Base-by-base conservation (phyloP, 1,140 invertebrate species). In the Megathymus violae region DNA sequence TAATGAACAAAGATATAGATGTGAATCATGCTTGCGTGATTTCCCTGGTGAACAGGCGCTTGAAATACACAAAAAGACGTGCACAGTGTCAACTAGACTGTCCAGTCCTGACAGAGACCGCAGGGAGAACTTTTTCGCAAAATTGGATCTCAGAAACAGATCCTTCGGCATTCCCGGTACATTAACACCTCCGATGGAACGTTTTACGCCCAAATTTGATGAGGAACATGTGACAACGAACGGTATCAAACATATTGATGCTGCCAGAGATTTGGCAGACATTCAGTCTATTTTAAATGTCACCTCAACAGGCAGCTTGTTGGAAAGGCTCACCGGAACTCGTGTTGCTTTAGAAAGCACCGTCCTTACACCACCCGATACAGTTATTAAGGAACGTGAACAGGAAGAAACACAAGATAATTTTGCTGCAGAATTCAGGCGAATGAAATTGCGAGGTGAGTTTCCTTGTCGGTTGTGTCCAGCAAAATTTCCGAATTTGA, bases 401-500 rank as follows among this genome's bases (percentile, higher is more conserved):
- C 95, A 95, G 56, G 96, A 97, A 78, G 96, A 96, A 78, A 93
- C 94, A 0, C 96, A 97, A 79, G 96, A 97, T 69, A 93, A 94
- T 15, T 97, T 96, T 69, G 95, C 95, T 0, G 93, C 94, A 0
- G 95, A 96, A 71, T 96, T 97, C 56, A 92, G 96, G 0, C 94
- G 95, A 58, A 97, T 97, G 96, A 97, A 97, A 76, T 74, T 96
- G 13, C 94, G 96, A 43, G 96, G 96, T 0, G 96, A 97, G 79
- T 98, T 98, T 74, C 96, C 97, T 0, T 98, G 97, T 80, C 93
- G 97, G 62, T 91, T 98, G 4, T 98, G 97, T 85, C 93, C 93
- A 0, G 94, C 95, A 0, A 94, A 97, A 1, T 98, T 97, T 71
- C 96, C 96, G 0, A 98, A 98, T 80, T 89, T 98, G n/a, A 93